Base-by-base conservation (phyloP, 2,113 vertebrate species). In the Eretmochelys imbricata region DNA sequence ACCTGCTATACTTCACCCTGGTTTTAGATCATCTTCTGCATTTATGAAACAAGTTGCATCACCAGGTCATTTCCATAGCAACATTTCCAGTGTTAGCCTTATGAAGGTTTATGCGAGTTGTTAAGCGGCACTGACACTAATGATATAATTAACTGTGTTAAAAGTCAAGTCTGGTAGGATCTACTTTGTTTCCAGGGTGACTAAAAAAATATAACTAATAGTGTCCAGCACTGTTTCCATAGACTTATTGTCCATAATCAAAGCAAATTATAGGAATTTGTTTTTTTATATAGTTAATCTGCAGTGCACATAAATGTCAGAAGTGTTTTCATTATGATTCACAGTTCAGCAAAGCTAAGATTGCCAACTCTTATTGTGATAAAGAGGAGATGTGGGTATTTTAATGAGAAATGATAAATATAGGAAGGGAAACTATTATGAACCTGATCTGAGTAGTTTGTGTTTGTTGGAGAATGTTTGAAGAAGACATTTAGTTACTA, bases 111-210 rank as follows among this genome's bases (percentile, higher is more conserved):
- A 12, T 49, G 75, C 76, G 81, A 38, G 38, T 80, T 10, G 91
- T 85, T 87, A 91, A 93, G 95, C 16, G 92, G 80, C 57, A 38
- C 85, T 91, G 96, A 80, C 95, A 97, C 88, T 97, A 97, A 97
- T 97, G 96, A 94, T 35, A 88, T 90, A 96, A 98, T 97, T 97
- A 97, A 89, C 96, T 72, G 90, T 90, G 95, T 80, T 97, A 95
- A 96, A 95, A 97, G 96, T 95, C 96, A 49, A 88, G 50, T 72
- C 97, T 96, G 93, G 95, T 85, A 93, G 88, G 89, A 93, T 91
- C 85, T 88, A 76, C 94, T 96, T 96, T 96, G 97, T 98, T 94
- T 97, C 97, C 96, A 96, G 95, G 97, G 97, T 93, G 96, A 98
- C 94, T 82, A 48, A 62, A 96, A 42, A 76, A 78, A 94, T 91